Evolutionary conservation across 2,888 invertebrate species (phyloP), one percentile per base, ranked within the genome.

Genomic region (Drosophila multiciliata): DNA sequence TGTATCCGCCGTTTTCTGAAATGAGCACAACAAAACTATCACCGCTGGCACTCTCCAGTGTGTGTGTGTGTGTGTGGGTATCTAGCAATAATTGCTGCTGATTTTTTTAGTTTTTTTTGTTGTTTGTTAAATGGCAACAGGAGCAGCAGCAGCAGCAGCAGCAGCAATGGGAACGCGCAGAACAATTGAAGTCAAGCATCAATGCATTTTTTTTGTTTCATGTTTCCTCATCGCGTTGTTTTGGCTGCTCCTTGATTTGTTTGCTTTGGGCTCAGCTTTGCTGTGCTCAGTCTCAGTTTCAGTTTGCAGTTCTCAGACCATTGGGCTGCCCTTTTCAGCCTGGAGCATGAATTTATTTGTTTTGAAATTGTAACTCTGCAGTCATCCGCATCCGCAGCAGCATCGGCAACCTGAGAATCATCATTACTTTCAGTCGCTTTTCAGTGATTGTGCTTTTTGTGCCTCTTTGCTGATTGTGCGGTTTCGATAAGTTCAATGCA

Each of bases 291-390:
- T 29, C 58, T 52, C 48, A 38, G 82, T 60, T 73, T 64, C 66
- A 55, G 63, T 63, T 71, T 58, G 29, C 75, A 63, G 67, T 52
- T 69, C 70, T 61, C 63, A 61, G 74, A 53, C 66, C 66, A 58
- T 66, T 71, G 87, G 83, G 88, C 82, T 86, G 88, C 85, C 87
- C 89, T 87, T 89, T 87, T 89, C 78, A 80, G 89, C 87, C 89
- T 70, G 75, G 73, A 85, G 87, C 87, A 76, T 87, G 89, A 89
- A 89, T 87, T 87, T 87, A 87, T 87, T 87, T 87, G 87, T 87
- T 89, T 87, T 89, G 87, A 85, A 87, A 87, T 87, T 87, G 89
- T 85, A 85, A 87, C 89, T 88, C 77, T 75, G 78, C 86, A 81
- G 75, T 80, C 76, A 75, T 75, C 67, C 65, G 65, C 83, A 73